Evolutionary conservation across 2,888 invertebrate genomes (phyloP), one percentile per base, ranked within the genome.

Genomic region (Pemphredon lugubris): DNA sequence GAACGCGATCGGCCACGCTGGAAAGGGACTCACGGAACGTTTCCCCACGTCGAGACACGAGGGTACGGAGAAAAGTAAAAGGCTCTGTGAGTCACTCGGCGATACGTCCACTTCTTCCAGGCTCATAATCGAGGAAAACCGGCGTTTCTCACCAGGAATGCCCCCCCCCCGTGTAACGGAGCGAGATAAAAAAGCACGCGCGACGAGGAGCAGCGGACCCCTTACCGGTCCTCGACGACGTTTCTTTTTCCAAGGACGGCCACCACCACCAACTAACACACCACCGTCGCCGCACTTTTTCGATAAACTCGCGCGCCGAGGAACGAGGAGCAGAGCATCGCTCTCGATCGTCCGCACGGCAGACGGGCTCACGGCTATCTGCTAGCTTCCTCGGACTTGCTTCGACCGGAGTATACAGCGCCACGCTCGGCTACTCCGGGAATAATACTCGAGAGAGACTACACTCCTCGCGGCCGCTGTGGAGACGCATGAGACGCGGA

Each of bases 331-430:
- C 14, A 21, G 58, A 57, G 44, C 32, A 50, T 32, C 44, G 21
- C n/a, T 66, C 50, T 40, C 34, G 45, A 61, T 59, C 79, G 81
- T 84, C 87, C 86, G 86, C 77, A 85, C 87, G 79, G 83, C 82
- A 77, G 83, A 83, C 87, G 81, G 82, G 78, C 81, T 82, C 85
- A 82, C 86, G 85, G 81, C 86, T 85, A 84, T 88, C 88, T 88
- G 86, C 75, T 60, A 71, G 74, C 59, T n/a, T n/a, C n/a, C n/a
- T n/a, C n/a, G n/a, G n/a, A 73, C 81, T 81, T 75, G 76, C 79
- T 76, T 77, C 76, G 54, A 66, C 54, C 47, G 53, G 65, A 13
- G 70, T 64, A 70, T 13, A 59, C 69, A 84, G 85, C 85, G 86
- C 85, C 84, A 53, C 82, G 67, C 73, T 72, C 73, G 69, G 75